Evolutionary conservation across 2,113 vertebrate species (phyloP).

Genomic region (Micromys minutus): DNA sequence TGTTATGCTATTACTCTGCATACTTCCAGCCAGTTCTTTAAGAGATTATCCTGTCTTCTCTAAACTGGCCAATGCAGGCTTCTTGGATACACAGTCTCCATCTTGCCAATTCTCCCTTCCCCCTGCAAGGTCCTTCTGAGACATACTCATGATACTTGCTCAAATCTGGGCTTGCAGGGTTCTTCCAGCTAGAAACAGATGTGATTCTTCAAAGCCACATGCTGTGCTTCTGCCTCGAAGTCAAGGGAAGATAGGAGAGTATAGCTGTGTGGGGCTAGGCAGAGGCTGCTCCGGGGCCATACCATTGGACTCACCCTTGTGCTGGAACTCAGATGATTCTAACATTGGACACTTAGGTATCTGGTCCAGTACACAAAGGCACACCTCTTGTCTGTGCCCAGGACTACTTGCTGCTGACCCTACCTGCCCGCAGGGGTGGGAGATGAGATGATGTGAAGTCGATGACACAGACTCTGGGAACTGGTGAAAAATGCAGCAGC

Average conservation of each 20-base stretch:
- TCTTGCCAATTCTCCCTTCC: neutral
- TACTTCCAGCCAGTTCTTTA: neutral
- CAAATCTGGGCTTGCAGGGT: rapidly evolving
- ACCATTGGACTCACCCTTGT: rapidly evolving
- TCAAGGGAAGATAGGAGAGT: rapidly evolving
- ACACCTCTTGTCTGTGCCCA: too few species aligned
- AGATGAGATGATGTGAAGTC: too few species aligned
- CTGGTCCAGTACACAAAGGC: neutral
- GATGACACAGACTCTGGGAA: too few species aligned
- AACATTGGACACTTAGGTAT: neutral
- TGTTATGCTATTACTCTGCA: neutral
- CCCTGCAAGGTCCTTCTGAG: too few species aligned
- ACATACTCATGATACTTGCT: rapidly evolving
- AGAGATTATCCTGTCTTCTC: neutral
- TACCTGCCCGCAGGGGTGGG: too few species aligned
- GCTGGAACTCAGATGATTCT: rapidly evolving
- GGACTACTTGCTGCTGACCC: too few species aligned
- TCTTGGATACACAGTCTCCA: too few species aligned
- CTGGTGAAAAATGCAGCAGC: too few species aligned
- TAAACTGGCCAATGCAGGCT: neutral
- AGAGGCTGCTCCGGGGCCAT: rapidly evolving
- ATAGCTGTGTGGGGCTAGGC: rapidly evolving
- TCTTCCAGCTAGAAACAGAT: neutral
- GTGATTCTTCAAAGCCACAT: rapidly evolving
- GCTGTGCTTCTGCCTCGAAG: too few species aligned